Conservation (phyloP, 1,140 invertebrate genomes). For the Neodiprion lecontei region DNA sequence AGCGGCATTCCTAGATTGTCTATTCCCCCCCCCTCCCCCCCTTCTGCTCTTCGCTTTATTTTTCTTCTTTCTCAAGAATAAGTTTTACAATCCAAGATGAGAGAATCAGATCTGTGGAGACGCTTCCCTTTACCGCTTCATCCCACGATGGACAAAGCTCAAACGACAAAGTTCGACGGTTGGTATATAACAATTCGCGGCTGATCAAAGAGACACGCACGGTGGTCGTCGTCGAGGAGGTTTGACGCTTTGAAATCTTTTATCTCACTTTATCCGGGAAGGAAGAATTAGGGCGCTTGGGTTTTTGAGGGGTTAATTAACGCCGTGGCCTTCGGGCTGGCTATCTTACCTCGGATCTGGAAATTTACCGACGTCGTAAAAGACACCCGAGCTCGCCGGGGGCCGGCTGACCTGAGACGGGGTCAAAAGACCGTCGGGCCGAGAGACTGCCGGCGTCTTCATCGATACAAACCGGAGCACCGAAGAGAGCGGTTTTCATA, state of each 20-base stretch:
- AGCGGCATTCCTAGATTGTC: not conserved
- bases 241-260: not conserved
- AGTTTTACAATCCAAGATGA: too few species aligned
- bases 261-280: not conserved
- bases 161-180: too few species aligned
- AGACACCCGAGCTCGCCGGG: not conserved
- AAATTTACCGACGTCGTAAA: not conserved
- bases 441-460: not conserved
- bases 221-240: not conserved
- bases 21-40: too few species aligned
- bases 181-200: too few species aligned
- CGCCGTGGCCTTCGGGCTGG: not conserved
- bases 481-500: not conserved
- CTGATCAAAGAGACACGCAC: not conserved
- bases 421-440: not conserved
- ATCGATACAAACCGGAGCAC: not conserved
- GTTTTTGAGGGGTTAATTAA: not conserved
- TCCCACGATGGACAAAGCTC: too few species aligned
- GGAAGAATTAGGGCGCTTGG: not conserved
- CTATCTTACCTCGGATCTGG: not conserved
- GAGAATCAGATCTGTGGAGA: not conserved
- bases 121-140: not conserved
- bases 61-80: too few species aligned
- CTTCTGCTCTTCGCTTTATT: too few species aligned
- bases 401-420: not conserved